phyloP scores from a whole-genome alignment of 2,797 vertebrate species.

The Hirundo rustica region DNA sequence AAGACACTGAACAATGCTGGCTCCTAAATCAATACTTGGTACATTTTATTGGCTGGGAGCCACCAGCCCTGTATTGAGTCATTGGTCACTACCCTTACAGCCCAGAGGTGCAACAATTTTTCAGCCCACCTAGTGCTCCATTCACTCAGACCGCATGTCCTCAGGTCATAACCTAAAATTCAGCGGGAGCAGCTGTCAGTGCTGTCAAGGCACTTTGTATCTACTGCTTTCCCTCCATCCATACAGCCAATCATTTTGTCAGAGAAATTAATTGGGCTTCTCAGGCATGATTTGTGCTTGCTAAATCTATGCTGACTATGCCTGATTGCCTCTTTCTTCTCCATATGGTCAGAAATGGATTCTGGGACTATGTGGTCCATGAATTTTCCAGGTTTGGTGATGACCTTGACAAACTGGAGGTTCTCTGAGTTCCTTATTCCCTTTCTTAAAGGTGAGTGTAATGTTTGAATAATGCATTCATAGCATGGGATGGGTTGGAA shows the following conservation, averaged over 20 bases:
- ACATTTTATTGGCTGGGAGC: background rate
- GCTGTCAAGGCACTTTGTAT: background rate
- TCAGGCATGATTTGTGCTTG: background rate
- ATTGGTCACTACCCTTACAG: background rate
- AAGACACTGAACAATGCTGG: background rate
- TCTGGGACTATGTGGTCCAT: background rate
- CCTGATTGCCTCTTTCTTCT: background rate
- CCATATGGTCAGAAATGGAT: background rate
- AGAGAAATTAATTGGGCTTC: background rate
- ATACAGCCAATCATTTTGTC: background rate
- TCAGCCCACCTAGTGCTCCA: background rate
- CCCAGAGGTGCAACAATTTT: background rate
- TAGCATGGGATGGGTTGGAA: background rate
- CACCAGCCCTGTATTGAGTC: background rate
- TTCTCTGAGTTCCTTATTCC: background rate
- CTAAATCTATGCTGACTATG: background rate
- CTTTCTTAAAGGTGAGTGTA: background rate
- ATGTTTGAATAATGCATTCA: background rate
- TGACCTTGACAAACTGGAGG: background rate
- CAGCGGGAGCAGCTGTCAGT: background rate
- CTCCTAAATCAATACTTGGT: background rate
- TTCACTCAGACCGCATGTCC: background rate
- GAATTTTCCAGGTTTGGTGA: background rate
- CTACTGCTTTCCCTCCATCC: background rate
- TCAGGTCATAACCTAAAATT: background rate